phyloP scores from a whole-genome alignment of 53 echinoderm and acorn worm species.

The Paelopatides confundens region DNA sequence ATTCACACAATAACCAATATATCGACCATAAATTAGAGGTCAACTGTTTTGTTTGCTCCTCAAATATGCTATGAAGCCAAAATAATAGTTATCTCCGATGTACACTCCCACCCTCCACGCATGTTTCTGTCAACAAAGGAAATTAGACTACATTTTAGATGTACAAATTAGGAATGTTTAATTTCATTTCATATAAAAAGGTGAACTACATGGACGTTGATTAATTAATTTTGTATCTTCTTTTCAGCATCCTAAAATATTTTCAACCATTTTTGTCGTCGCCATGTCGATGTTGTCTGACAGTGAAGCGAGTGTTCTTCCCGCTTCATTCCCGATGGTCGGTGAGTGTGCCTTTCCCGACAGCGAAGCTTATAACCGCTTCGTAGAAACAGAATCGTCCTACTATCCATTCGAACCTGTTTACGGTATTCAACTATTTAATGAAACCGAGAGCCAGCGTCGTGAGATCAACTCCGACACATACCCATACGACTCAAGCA shows the following conservation, averaged over 20 bases:
- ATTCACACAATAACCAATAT: too few species aligned
- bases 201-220: too few species aligned
- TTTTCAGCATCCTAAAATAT: not conserved
- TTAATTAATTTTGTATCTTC: not conserved
- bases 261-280: not conserved
- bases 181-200: too few species aligned
- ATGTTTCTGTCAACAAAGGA: too few species aligned
- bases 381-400: not conserved
- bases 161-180: too few species aligned
- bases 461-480: not conserved
- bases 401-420: constrained; percentile 41
- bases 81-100: too few species aligned
- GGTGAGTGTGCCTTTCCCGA: constrained; percentile 18
- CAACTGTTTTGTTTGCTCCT: too few species aligned
- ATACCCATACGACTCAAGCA: not conserved
- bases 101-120: too few species aligned
- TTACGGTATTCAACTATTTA: constrained; percentile 46
- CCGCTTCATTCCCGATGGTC: not conserved
- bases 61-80: too few species aligned
- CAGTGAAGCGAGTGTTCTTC: not conserved
- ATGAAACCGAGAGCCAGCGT: constrained; percentile 15
- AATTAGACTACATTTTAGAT: too few species aligned
- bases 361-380: not conserved
- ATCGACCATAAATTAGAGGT: too few species aligned
- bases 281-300: not conserved